phyloP scores from a whole-genome alignment of 1,140 invertebrate genomes.

The Stratiolaelaps scimitus region DNA sequence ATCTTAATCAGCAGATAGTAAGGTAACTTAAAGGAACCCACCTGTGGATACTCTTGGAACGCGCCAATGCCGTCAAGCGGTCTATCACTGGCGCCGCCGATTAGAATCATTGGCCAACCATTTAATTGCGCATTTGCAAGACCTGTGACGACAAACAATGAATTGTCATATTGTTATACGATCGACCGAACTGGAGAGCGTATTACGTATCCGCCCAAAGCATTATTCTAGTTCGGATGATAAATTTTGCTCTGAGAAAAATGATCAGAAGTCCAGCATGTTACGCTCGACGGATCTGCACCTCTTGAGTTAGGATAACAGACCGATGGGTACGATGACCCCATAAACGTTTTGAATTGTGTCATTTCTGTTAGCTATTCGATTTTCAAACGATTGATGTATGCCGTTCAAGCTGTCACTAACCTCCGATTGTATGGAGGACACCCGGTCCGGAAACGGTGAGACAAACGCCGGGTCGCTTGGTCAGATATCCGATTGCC shows the following conservation, averaged over 20 bases:
- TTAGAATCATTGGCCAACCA: slow-evolving; percentile 81
- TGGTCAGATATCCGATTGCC: slow-evolving; percentile 62
- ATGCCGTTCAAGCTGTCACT: background rate
- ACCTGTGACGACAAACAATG: slow-evolving; percentile 2
- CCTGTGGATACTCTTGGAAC: slow-evolving; percentile 84
- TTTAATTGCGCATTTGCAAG: slow-evolving; percentile 94
- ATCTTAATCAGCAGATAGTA: background rate
- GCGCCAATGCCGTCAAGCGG: slow-evolving; percentile 86
- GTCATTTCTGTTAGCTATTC: background rate
- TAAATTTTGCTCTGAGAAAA: no score
- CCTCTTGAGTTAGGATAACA: no score
- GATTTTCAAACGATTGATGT: background rate
- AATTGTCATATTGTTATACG: no score
- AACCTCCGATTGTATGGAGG: slow-evolving; percentile 71
- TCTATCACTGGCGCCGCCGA: slow-evolving; percentile 74
- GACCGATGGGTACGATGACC: no score
- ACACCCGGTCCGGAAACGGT: slow-evolving; percentile 90
- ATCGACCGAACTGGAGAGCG: no score
- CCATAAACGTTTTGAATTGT: no score
- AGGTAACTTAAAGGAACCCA: slow-evolving; percentile 33
- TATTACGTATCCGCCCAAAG: no score
- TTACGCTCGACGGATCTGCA: no score
- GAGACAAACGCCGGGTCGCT: slow-evolving; percentile 71
- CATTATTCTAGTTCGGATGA: no score
- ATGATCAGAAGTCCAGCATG: no score